phyloP scores from a whole-genome alignment of 2,113 vertebrate species.

The Thermophis baileyi region DNA sequence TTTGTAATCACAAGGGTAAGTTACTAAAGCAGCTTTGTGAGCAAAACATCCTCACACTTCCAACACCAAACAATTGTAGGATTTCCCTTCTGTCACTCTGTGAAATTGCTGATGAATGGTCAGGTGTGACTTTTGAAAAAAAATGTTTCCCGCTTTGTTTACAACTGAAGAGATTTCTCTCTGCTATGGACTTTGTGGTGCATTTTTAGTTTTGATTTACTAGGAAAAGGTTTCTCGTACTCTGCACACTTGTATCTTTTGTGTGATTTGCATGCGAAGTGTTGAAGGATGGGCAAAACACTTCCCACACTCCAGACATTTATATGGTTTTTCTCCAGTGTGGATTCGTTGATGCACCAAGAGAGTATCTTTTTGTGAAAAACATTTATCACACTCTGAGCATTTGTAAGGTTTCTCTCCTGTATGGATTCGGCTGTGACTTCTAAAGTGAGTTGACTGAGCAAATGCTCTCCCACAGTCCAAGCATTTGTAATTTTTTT shows the following conservation, averaged over 20 bases:
- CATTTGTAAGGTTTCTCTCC: background rate
- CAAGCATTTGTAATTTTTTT: too few relatives aligned
- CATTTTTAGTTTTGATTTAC: background rate
- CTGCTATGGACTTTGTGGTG: background rate
- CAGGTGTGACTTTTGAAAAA: background rate
- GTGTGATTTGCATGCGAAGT: background rate
- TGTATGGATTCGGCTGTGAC: background rate
- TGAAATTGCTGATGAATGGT: background rate
- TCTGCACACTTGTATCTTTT: background rate
- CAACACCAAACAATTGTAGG: background rate
- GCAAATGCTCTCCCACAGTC: too few relatives aligned
- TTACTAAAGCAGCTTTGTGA: background rate
- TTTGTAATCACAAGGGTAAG: background rate
- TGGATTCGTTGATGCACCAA: background rate
- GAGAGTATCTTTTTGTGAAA: too few relatives aligned
- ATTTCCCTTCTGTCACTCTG: background rate
- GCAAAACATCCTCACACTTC: background rate
- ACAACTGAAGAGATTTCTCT: background rate
- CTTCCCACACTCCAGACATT: background rate
- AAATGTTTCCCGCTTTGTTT: background rate
- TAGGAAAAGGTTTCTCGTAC: background rate
- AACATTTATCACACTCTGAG: too few relatives aligned
- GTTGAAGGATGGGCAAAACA: background rate
- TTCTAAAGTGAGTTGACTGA: fast-evolving
- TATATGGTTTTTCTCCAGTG: background rate